A percentile compares a stretch with the other conserved stretches of the same genome.
Evolutionary conservation across 2,888 invertebrate species (phyloP).

Genomic region (Notocelia uddmanniana): DNA sequence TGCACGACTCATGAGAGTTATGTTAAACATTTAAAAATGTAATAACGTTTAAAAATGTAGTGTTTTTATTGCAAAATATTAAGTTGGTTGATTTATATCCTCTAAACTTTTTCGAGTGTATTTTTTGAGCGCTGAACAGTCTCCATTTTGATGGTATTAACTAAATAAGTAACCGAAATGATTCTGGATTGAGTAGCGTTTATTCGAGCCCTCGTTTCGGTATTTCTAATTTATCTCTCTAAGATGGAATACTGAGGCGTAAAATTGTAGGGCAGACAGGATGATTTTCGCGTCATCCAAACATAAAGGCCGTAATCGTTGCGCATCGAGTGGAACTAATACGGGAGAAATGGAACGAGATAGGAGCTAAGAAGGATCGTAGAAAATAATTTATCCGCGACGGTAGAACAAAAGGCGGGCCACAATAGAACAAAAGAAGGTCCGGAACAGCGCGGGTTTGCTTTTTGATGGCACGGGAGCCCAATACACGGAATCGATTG

Average conservation of each 20-base stretch:
- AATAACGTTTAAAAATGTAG: conserved; percentile 53
- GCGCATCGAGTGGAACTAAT: conserved; percentile 85
- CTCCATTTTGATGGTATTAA: conserved; percentile 22
- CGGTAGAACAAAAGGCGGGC: conserved; percentile 80
- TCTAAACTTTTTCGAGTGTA: conserved; percentile 10
- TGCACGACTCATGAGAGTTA: conserved; percentile 59
- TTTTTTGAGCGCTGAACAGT: conserved; percentile 23
- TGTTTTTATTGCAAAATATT: conserved; percentile 45
- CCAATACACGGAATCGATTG: conserved; percentile 81
- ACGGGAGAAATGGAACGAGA: conserved; percentile 84
- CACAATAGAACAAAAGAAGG: conserved; percentile 82
- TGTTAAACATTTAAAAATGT: conserved; percentile 55
- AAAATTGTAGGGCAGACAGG: conserved; percentile 79
- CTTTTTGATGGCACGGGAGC: conserved; percentile 76
- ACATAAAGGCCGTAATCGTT: conserved; percentile 84
- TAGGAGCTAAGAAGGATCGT: conserved; percentile 80
- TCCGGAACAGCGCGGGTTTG: conserved; percentile 74
- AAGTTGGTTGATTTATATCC: conserved; percentile 26
- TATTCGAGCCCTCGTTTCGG: conserved; percentile 56
- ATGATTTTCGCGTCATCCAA: conserved; percentile 84
- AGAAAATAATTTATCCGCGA: conserved; percentile 84
- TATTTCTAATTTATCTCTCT: conserved; percentile 71
- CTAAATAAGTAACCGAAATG: conserved; percentile 29
- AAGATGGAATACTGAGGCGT: conserved; percentile 77
- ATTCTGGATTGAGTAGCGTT: conserved; percentile 37